phyloP scores from a whole-genome alignment of 2,888 invertebrate species.

The Arctia plantaginis region DNA sequence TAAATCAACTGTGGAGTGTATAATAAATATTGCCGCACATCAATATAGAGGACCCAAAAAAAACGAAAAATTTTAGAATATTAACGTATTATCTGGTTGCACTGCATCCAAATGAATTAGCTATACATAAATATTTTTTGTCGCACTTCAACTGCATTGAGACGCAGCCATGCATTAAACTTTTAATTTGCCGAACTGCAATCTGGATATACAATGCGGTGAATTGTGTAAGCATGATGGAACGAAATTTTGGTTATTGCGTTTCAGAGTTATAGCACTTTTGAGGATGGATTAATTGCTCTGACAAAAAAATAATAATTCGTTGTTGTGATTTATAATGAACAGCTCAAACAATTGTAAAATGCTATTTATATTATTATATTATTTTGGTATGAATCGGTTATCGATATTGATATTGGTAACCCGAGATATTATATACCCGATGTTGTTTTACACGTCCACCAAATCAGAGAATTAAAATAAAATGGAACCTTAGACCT shows the following conservation, averaged over 20 bases:
- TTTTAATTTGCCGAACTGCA: slow-evolving; percentile 30
- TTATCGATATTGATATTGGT: neutral
- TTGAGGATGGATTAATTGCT: slow-evolving; percentile 1
- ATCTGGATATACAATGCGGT: slow-evolving; percentile 38
- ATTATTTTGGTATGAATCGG: neutral
- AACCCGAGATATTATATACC: too few species aligned
- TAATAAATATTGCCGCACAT: neutral
- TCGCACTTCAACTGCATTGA: slow-evolving; percentile 11
- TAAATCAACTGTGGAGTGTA: neutral
- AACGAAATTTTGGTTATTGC: slow-evolving; percentile 30
- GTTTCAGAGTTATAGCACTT: slow-evolving; percentile 27
- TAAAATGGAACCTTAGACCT: neutral
- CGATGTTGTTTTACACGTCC: neutral
- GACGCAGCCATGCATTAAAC: slow-evolving; percentile 27
- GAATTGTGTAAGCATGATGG: slow-evolving; percentile 28
- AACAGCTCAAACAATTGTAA: neutral
- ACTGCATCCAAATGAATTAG: neutral
- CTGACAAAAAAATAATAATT: neutral
- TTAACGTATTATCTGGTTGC: neutral
- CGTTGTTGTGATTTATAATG: neutral
- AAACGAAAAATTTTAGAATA: too few species aligned
- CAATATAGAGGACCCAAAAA: neutral
- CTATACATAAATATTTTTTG: slow-evolving; percentile 11
- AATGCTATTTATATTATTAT: neutral
- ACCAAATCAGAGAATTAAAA: neutral